Evolutionary conservation across 2,888 invertebrate genomes (phyloP), one percentile per base, ranked within the genome.

Genomic region (Pilophorus perplexus): DNA sequence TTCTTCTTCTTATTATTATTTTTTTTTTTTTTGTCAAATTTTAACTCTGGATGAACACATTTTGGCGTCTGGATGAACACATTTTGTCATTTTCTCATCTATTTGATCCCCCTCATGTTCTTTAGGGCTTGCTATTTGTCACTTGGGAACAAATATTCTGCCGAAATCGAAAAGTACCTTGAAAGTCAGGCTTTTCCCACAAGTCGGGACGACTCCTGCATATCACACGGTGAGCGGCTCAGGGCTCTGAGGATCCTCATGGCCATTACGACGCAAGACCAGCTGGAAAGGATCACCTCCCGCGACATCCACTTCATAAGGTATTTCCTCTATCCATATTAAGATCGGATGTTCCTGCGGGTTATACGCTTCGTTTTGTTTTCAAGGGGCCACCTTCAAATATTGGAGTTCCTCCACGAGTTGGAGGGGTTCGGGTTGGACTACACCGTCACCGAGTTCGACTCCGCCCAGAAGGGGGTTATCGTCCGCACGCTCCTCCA

Each of bases 91-190:
- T 2, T 10, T 16, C 3, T 14, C 18, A 12, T n/a, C n/a, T n/a
- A n/a, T n/a, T n/a, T n/a, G n/a, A n/a, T n/a, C n/a, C n/a, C n/a
- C n/a, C 8, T 55, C n/a, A n/a, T 12, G 2, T 46, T 62, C n/a
- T n/a, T n/a, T 60, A 77, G 78, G 69, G 76, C 77, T 3, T 77
- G 77, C 69, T 78, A 78, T 57, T 72, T 78, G 12, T 73, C 77
- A 2, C 22, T 37, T n/a, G 67, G 69, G 14, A 55, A 38, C 48
- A 67, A 40, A 23, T 74, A 76, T 71, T 67, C 74, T 16, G 74
- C 73, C 27, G 74, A 77, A 65, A n/a, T n/a, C n/a, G n/a, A n/a
- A n/a, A n/a, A n/a, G n/a, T n/a, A n/a, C n/a, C n/a, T n/a, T n/a
- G n/a, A n/a, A n/a, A n/a, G n/a, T n/a, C n/a, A n/a, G 64, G 74